Evolutionary conservation across 2,888 invertebrate genomes (phyloP).

Genomic region (Ochropleura leucogaster): DNA sequence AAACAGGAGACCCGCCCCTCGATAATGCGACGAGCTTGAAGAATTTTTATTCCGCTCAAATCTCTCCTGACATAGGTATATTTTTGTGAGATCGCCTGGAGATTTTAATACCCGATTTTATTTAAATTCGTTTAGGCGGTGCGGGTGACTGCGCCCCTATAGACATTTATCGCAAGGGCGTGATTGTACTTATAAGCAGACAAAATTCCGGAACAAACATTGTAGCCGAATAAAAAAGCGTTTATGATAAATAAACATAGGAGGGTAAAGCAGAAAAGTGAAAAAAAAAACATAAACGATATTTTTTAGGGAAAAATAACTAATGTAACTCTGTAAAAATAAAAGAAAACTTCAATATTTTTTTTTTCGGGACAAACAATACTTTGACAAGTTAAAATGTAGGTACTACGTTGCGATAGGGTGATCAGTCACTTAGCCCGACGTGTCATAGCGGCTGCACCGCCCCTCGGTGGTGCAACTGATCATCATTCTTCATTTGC

Average conservation of each 20-base stretch:
- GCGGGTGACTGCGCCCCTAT: constrained; percentile 84
- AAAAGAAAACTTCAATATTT: background rate
- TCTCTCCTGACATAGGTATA: constrained; percentile 90
- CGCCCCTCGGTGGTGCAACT: constrained; percentile 73
- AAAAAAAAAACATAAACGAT: background rate
- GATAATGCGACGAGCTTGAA: constrained; percentile 89
- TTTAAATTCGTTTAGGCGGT: constrained; percentile 89
- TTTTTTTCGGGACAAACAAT: background rate
- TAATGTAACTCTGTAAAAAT: background rate
- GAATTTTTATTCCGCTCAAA: constrained; percentile 90
- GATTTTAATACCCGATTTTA: constrained; percentile 90
- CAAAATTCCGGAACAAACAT: constrained; percentile 70
- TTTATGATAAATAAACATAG: background rate
- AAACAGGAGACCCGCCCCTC: constrained; percentile 89
- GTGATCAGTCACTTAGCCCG: constrained; percentile 88
- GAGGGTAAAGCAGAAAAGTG: background rate
- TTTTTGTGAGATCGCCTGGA: constrained; percentile 88
- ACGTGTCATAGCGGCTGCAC: constrained; percentile 79
- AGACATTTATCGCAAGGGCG: constrained; percentile 88
- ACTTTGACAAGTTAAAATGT: constrained; percentile 16
- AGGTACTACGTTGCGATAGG: constrained; percentile 48
- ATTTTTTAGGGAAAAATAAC: background rate
- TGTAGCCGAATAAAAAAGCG: constrained; percentile 24
- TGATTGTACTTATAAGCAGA: constrained; percentile 88
- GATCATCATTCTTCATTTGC: constrained; percentile 90